phyloP scores from a whole-genome alignment of 2,797 vertebrate genomes.

The Lates japonicus region DNA sequence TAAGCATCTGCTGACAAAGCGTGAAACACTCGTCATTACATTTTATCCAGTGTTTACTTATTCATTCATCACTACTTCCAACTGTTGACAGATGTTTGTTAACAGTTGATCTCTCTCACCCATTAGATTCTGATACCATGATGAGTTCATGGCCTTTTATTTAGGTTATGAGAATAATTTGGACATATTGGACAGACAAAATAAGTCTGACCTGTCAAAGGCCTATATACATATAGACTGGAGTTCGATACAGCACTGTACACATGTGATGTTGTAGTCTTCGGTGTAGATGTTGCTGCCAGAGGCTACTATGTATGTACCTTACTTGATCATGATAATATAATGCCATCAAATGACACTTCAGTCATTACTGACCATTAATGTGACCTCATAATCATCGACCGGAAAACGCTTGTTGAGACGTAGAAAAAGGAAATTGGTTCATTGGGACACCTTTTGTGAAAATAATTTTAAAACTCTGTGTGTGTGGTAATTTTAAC shows the following conservation, averaged over 20 bases:
- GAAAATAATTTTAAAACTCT: neutral
- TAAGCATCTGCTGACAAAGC: conserved; percentile 18
- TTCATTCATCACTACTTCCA: neutral
- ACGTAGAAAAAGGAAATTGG: neutral
- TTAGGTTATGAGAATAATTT: neutral
- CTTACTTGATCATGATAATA: no score
- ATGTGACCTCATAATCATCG: no score
- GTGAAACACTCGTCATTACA: conserved; percentile 4
- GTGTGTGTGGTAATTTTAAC: neutral
- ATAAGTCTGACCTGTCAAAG: neutral
- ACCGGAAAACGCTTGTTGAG: neutral
- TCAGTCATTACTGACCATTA: no score
- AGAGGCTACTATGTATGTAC: no score
- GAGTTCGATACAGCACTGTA: no score
- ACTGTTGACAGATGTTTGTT: neutral
- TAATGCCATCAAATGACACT: no score
- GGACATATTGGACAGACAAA: neutral
- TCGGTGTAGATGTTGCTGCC: no score
- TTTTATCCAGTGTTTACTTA: conserved; percentile 18
- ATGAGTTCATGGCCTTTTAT: neutral
- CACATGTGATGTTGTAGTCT: no score
- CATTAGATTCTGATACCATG: neutral
- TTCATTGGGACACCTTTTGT: conserved; percentile 18
- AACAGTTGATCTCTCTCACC: neutral
- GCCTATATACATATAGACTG: no score